A percentile compares a stretch with the other conserved stretches of the same genome.
phyloP scores from a whole-genome alignment of 1,140 invertebrate species.

The Sesamia nonagrioides region DNA sequence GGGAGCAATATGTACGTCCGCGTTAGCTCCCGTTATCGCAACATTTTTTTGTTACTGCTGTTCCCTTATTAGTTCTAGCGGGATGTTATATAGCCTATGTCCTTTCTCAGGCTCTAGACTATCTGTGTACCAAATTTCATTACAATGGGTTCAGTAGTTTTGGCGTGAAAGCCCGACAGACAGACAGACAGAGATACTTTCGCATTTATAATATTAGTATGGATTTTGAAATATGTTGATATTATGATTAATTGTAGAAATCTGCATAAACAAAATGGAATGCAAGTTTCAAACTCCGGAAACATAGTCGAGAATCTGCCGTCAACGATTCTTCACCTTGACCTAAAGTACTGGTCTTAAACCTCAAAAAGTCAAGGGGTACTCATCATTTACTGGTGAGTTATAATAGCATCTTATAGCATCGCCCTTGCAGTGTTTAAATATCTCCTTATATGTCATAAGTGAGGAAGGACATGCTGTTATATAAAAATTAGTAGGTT shows the following conservation, averaged over 20 bases:
- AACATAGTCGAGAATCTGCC: not conserved
- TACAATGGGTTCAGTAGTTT: too few species aligned
- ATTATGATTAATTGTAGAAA: not conserved
- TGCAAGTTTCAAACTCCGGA: not conserved
- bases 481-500: not conserved
- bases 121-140: too few species aligned
- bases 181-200: too few species aligned
- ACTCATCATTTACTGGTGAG: not conserved
- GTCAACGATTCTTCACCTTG: slow-evolving; percentile 8
- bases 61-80: too few species aligned
- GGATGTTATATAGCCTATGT: too few species aligned
- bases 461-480: not conserved
- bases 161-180: too few species aligned
- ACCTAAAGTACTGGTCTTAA: slow-evolving; percentile 5
- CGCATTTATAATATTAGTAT: too few species aligned
- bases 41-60: too few species aligned
- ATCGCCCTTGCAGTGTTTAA: not conserved
- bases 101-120: too few species aligned
- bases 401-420: slow-evolving; percentile 5
- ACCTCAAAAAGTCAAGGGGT: not conserved
- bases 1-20: too few species aligned
- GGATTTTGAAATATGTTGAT: too few species aligned
- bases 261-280: not conserved
- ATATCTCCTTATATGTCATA: not conserved
- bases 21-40: too few species aligned